Evolutionary conservation across 2,113 vertebrate genomes (phyloP).

Genomic region (Microcebus griseorufus): DNA sequence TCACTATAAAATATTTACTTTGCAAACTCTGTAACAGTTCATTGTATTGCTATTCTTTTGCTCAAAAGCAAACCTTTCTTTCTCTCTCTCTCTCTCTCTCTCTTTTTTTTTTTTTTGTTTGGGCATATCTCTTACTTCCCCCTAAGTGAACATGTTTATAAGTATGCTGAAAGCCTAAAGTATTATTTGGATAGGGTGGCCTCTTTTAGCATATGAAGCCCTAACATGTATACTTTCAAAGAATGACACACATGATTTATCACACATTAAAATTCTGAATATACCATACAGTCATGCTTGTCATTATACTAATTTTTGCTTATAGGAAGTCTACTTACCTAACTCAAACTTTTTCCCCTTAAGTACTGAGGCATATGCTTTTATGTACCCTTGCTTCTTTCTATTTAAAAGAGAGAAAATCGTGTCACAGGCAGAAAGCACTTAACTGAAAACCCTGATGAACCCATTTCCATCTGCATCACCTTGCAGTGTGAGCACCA

Average conservation of each 20-base stretch:
- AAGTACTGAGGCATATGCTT: not conserved
- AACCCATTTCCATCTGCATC: not conserved
- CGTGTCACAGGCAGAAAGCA: not conserved
- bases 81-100: no score
- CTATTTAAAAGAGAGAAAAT: not conserved
- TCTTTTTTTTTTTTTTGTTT: not conserved
- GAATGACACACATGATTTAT: not conserved
- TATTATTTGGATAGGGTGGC: not conserved
- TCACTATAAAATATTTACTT: not conserved
- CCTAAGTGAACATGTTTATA: constrained; percentile 33
- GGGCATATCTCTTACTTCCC: not conserved
- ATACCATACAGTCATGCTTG: not conserved
- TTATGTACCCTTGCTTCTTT: not conserved
- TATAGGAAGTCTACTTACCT: not conserved
- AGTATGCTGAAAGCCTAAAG: not conserved
- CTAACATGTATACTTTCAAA: not conserved
- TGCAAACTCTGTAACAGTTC: not conserved
- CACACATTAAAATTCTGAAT: not conserved
- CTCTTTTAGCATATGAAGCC: not conserved
- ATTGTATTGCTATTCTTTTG: not conserved
- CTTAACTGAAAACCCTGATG: not conserved
- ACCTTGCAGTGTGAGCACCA: not conserved
- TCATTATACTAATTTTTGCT: not conserved
- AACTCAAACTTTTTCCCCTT: not conserved
- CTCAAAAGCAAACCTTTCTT: not conserved